Conservation (phyloP, 2,888 invertebrate genomes). For the Aleiodes alternator region DNA sequence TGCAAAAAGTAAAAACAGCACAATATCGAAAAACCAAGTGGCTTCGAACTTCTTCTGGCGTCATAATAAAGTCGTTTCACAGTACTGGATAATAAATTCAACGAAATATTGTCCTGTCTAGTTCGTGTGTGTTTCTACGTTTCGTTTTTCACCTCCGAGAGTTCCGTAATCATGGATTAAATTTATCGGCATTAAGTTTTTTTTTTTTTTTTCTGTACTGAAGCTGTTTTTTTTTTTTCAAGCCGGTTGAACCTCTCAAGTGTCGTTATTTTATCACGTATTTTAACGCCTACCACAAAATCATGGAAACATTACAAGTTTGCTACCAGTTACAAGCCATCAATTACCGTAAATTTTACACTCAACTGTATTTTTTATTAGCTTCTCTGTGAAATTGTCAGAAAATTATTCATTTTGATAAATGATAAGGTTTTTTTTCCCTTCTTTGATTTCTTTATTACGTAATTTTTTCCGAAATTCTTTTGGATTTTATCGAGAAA, state of each 20-base stretch:
- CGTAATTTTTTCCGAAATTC: no score
- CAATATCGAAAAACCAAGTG: conserved; percentile 35
- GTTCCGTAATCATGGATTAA: conserved; percentile 64
- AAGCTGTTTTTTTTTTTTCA: conserved; percentile 42
- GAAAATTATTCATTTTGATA: no score
- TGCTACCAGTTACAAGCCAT: no score
- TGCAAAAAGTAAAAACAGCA: conserved; percentile 14
- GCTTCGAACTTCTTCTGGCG: conserved; percentile 47
- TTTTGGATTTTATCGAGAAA: no score
- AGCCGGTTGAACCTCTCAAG: conserved; percentile 15
- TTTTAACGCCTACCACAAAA: conserved; percentile 11
- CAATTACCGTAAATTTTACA: no score
- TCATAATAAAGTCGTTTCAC: conserved; percentile 69
- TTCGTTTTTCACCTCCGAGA: conserved; percentile 56
- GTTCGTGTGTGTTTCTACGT: conserved; percentile 43
- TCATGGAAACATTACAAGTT: no score
- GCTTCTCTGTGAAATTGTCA: no score
- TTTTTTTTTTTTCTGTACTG: conserved; percentile 44
- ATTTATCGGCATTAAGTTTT: conserved; percentile 65
- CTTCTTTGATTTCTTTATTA: no score
- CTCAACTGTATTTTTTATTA: no score
- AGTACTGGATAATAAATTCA: conserved; percentile 66
- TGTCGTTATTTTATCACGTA: background rate
- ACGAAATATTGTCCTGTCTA: conserved; percentile 65
- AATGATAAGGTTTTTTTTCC: no score